A percentile compares a stretch with the other conserved stretches of the same genome.
Conservation (phyloP, 2,888 invertebrate genomes). For the Minunthozetes semirufus region DNA sequence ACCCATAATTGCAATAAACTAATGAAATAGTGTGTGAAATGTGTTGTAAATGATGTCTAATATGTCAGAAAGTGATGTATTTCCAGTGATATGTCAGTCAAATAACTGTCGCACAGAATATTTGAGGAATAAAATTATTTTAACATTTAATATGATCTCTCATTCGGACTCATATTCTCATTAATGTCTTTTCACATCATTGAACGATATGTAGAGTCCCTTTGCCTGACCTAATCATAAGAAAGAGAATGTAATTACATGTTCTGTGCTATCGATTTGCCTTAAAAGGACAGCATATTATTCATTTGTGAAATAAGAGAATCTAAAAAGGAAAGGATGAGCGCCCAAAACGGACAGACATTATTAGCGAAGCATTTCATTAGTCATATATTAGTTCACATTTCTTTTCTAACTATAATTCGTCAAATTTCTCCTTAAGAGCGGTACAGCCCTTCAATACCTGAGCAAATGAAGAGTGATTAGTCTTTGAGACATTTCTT, state of each 20-base stretch:
- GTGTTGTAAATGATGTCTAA: too few species aligned
- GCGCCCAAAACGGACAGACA: not conserved
- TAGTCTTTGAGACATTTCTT: not conserved
- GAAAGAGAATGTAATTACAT: constrained; percentile 5
- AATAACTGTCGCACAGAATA: too few species aligned
- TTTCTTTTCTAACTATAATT: not conserved
- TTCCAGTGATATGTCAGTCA: too few species aligned
- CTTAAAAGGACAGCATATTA: not conserved
- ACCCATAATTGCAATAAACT: too few species aligned
- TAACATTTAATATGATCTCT: too few species aligned
- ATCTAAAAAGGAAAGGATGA: not conserved
- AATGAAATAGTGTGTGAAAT: too few species aligned
- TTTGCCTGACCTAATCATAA: not conserved
- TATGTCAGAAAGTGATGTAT: too few species aligned
- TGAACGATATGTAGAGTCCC: not conserved
- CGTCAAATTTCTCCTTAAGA: not conserved
- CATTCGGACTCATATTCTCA: not conserved
- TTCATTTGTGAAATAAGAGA: not conserved
- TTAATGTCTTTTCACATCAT: not conserved
- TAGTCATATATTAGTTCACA: not conserved
- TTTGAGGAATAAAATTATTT: too few species aligned
- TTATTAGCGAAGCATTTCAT: not conserved
- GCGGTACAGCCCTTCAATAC: not conserved
- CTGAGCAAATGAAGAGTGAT: not conserved
- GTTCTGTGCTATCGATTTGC: not conserved